Evolutionary conservation across 2,888 invertebrate species (phyloP).

Genomic region (Scaptomyza polygonia): DNA sequence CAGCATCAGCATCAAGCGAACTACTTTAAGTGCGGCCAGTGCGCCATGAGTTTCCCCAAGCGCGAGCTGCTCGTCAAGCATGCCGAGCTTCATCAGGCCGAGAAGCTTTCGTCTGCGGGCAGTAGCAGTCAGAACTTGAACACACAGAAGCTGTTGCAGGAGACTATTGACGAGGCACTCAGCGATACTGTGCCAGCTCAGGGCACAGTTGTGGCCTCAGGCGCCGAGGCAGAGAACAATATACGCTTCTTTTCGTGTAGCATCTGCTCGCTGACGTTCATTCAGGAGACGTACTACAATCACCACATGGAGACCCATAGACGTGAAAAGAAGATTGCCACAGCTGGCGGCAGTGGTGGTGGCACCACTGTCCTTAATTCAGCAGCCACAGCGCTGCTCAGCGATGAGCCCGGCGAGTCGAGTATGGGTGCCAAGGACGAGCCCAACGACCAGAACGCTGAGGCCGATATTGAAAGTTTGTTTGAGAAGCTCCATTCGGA

Average conservation of each 20-base stretch:
- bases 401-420: slow-evolving; percentile 69
- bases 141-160: slow-evolving; percentile 84
- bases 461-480: slow-evolving; percentile 84
- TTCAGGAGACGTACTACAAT: slow-evolving; percentile 84
- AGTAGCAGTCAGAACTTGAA: slow-evolving; percentile 69
- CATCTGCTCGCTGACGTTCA: slow-evolving; percentile 84
- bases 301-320: slow-evolving; percentile 85
- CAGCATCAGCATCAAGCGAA: slow-evolving; percentile 84
- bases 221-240: slow-evolving; percentile 78
- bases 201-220: slow-evolving; percentile 73
- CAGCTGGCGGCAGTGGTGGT: slow-evolving; percentile 41
- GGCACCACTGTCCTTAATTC: slow-evolving; percentile 70
- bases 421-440: slow-evolving; percentile 46
- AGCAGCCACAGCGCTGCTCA: slow-evolving; percentile 74
- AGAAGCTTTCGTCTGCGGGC: slow-evolving; percentile 42
- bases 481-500: slow-evolving; percentile 85
- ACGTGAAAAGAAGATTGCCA: slow-evolving; percentile 72
- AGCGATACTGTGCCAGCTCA: slow-evolving; percentile 79
- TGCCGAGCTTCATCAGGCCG: slow-evolving; percentile 83
- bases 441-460: slow-evolving; percentile 66
- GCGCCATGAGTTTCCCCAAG: slow-evolving; percentile 83
- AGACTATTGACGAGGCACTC: slow-evolving; percentile 84
- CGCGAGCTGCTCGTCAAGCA: slow-evolving; percentile 84
- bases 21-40: slow-evolving; percentile 84
- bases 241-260: slow-evolving; percentile 85